Conservation (phyloP, 2,888 invertebrate species). For the Tubulanus polymorphus region DNA sequence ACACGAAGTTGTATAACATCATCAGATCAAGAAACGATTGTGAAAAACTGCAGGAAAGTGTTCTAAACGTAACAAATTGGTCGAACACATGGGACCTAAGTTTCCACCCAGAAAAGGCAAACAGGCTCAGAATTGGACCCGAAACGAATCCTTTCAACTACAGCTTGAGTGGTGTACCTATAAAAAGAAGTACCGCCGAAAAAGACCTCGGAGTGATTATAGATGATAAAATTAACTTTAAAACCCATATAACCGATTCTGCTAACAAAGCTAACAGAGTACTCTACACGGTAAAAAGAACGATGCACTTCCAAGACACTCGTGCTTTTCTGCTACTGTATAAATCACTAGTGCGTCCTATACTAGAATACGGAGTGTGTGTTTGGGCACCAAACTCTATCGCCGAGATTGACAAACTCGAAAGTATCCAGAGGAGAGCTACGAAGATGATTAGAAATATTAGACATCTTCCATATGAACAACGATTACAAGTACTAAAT, state of each 20-base stretch:
- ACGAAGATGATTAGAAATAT: conserved; percentile 6
- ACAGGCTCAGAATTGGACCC: not conserved
- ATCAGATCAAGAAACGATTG: conserved; percentile 3
- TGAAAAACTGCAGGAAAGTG: conserved; percentile 6
- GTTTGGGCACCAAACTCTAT: not conserved
- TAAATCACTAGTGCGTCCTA: not conserved
- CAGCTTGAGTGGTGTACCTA: not conserved
- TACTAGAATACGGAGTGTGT: not conserved
- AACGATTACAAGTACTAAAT: conserved; percentile 5
- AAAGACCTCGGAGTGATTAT: not conserved
- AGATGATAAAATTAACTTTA: not conserved
- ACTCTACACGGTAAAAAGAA: not conserved
- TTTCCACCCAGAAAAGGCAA: conserved; percentile 9
- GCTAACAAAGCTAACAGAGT: not conserved
- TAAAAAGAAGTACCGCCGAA: not conserved
- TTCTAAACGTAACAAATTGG: conserved; percentile 5
- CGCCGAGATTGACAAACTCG: not conserved
- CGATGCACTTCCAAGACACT: not conserved
- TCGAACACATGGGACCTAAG: conserved; percentile 9
- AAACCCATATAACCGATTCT: not conserved
- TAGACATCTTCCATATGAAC: conserved; percentile 5
- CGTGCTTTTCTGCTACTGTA: not conserved
- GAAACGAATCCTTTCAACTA: not conserved
- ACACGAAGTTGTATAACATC: not conserved
- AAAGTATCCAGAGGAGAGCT: conserved; percentile 12